Base-by-base conservation (phyloP, 2,797 vertebrate genomes). In the Thaleichthys pacificus region DNA sequence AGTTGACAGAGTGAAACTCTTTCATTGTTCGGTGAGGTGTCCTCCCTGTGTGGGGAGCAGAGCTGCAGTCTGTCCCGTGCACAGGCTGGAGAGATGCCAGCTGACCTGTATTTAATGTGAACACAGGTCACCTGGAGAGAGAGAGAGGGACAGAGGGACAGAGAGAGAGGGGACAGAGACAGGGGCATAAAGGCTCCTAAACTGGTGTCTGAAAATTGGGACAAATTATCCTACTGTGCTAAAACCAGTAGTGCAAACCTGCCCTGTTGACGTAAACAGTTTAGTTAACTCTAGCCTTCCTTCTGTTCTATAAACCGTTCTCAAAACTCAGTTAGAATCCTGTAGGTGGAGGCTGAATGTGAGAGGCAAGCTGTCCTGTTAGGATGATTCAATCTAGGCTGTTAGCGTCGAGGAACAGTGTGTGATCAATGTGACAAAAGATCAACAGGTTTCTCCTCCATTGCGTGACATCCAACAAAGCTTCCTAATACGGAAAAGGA, bases 41-140 rank as follows among this genome's bases (percentile, higher is more conserved):
- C 14, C 47, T 49, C 14, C 47, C 47, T 49, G 47, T 9, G 9
- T 49, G 47, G 8, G 14, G 47, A 15, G 47, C 47, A 1, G 47
- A 81, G 76, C 72, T 79, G 61, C 76, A 11, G 66, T 66, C 74
- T 81, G n/a, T 68, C 70, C 61, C 67, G 5, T 56, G 30, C 70
- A 22, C 54, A 67, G 38, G 56, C 68, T 57, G 70, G 73, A 71
- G 78, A 67, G 78, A 72, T 66, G 47, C 69, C 80, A 69, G 72
- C 66, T 73, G 72, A 76, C 82, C 72, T 86, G 83, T 87, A 82
- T 89, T 89, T 81, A 85, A 81, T 67, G 77, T 70, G 79, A 90
- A 80, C 70, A 81, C 78, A 85, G 70, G 76, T 61, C 71, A 68
- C 68, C 64, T 69, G 78, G 72, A 74, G 66, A 8, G 4, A n/a